phyloP scores from a whole-genome alignment of 1,140 invertebrate species.

The Drosophila tani region DNA sequence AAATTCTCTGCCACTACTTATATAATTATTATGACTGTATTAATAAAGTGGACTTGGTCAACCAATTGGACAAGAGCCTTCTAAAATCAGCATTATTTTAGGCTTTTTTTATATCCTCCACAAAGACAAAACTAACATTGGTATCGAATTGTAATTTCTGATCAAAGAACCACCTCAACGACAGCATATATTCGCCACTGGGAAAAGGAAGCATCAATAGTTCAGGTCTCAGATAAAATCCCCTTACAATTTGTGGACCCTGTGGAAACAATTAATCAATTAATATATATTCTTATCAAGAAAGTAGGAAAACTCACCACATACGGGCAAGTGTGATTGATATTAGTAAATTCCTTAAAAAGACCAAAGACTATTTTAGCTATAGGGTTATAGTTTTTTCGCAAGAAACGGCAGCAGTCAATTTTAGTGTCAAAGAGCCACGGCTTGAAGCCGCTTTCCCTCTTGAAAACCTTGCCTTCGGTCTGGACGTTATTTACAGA shows the following conservation, averaged over 20 bases:
- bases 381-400: neutral
- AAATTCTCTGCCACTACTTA: too few relatives aligned
- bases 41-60: too few relatives aligned
- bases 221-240: constrained; percentile 1
- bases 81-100: neutral
- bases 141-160: constrained; percentile 9
- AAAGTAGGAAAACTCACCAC: neutral
- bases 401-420: constrained; percentile 10
- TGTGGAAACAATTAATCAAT: neutral
- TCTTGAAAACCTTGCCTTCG: neutral
- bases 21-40: too few relatives aligned
- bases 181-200: constrained; percentile 29
- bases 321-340: neutral
- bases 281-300: too few relatives aligned
- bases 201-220: constrained; percentile 13
- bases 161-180: neutral
- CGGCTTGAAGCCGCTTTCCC: constrained; percentile 4
- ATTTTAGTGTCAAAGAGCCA: constrained; percentile 2
- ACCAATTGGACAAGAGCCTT: too few relatives aligned
- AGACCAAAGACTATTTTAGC: neutral
- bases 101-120: neutral
- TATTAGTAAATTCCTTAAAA: neutral
- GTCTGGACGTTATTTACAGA: neutral
- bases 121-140: constrained; percentile 6
- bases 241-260: neutral